These are phyloP conservation scores for Nomada ferruginata DNA, from an alignment of 2,888 invertebrate genomes.

Conservation along the genomic window DNA sequence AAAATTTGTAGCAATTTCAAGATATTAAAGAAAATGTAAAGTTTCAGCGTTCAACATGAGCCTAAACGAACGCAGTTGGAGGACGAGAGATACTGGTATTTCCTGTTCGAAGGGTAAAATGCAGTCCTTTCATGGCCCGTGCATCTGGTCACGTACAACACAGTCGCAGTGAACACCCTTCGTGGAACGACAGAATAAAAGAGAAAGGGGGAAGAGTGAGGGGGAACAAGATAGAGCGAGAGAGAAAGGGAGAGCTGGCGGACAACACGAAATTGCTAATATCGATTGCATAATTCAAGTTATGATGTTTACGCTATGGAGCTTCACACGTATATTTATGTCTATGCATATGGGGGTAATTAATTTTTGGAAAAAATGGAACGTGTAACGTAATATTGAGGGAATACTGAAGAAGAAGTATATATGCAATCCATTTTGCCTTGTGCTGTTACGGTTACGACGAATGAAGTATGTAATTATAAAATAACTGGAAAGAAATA, in stretches of 20 bases:
- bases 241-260: neutral
- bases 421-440: neutral
- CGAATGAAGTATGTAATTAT: too few species aligned
- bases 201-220: neutral
- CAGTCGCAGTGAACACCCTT: constrained; percentile 29
- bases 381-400: neutral
- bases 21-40: neutral
- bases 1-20: neutral
- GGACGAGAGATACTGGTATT: constrained; percentile 41
- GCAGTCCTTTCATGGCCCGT: constrained; percentile 41
- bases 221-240: neutral
- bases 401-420: neutral
- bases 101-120: constrained; percentile 40
- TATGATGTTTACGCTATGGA: neutral
- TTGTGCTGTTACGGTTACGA: too few species aligned
- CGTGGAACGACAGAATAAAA: constrained; percentile 19
- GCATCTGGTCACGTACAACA: constrained; percentile 57
- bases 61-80: constrained; percentile 7
- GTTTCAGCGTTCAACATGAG: neutral
- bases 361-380: neutral
- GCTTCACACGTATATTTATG: constrained; percentile 4
- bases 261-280: constrained; percentile 25
- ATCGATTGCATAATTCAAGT: constrained; percentile 37
- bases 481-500: too few species aligned
- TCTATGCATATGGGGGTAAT: neutral